Percentiles rank a stretch among this genome's conserved stretches.
These are phyloP conservation scores for Oncorhynchus masou DNA, from an alignment of 2,113 vertebrate genomes.

Conservation along the genomic window DNA sequence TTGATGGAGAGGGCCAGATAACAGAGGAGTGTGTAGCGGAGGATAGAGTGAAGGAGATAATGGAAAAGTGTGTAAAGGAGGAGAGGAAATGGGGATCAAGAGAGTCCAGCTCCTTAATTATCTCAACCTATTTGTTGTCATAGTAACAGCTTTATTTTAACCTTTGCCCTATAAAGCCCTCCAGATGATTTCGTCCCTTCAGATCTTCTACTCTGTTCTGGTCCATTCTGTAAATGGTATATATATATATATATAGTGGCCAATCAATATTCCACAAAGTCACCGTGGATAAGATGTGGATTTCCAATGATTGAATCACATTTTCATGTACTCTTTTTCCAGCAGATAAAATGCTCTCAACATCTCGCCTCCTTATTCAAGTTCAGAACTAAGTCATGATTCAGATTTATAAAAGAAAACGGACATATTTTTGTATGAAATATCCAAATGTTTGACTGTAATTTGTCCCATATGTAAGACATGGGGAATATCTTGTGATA, in stretches of 20 bases:
- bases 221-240: slow-evolving; percentile 37
- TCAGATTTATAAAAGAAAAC: neutral
- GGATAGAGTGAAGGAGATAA: slow-evolving; percentile 87
- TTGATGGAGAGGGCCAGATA: slow-evolving; percentile 93
- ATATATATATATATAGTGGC: neutral
- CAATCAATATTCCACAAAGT: slow-evolving; percentile 34
- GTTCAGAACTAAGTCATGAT: neutral
- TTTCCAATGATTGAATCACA: slow-evolving; percentile 19
- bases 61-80: slow-evolving; percentile 79
- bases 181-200: slow-evolving; percentile 22
- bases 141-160: slow-evolving; percentile 86
- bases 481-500: neutral
- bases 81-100: slow-evolving; percentile 84
- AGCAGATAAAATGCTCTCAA: neutral
- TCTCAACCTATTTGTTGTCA: slow-evolving; percentile 86
- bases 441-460: slow-evolving; percentile 9
- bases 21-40: slow-evolving; percentile 81
- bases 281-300: slow-evolving; percentile 20
- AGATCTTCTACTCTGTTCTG: slow-evolving; percentile 52
- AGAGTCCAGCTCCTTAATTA: slow-evolving; percentile 83
- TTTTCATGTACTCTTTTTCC: neutral
- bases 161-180: slow-evolving; percentile 67
- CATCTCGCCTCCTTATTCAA: neutral
- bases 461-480: neutral
- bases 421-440: neutral